A percentile compares a stretch with the other conserved stretches of the same genome.
Evolutionary conservation across 2,888 invertebrate species (phyloP).

Genomic region (Calameuta pallipes): DNA sequence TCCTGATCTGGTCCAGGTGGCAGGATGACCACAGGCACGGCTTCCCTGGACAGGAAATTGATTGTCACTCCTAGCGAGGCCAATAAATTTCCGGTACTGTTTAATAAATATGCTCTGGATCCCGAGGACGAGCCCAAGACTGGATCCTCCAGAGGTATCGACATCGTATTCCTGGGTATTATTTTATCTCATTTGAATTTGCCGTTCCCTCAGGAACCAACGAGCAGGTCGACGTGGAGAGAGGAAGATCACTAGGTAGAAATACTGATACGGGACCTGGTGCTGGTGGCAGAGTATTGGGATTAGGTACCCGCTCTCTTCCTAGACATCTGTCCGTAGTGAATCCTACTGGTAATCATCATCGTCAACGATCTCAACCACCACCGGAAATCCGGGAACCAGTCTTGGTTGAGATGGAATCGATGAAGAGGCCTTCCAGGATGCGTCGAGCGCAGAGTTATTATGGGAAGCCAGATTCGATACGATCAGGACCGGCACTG

Average conservation of each 20-base stretch:
- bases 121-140: constrained; percentile 58
- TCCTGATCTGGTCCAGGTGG: constrained; percentile 2
- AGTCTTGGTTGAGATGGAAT: constrained; percentile 11
- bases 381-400: constrained; percentile 21
- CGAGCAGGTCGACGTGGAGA: background rate
- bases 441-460: constrained; percentile 17
- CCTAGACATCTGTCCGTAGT: constrained; percentile 6
- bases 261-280: no score
- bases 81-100: constrained; percentile 74
- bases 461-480: constrained; percentile 5
- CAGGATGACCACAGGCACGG: constrained; percentile 58
- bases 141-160: constrained; percentile 35
- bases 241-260: no score
- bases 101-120: constrained; percentile 78
- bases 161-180: constrained; percentile 32
- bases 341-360: background rate
- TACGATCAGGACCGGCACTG: no score
- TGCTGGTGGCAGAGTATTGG: background rate
- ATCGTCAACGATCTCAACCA: constrained; percentile 20
- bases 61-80: constrained; percentile 56
- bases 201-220: constrained; percentile 3
- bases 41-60: constrained; percentile 58
- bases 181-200: background rate
- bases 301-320: constrained; percentile 13
- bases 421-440: constrained; percentile 14